These are phyloP conservation scores for Chalcosyrphus nemorum DNA, from an alignment of 2,888 invertebrate species.

Conservation along the genomic window DNA sequence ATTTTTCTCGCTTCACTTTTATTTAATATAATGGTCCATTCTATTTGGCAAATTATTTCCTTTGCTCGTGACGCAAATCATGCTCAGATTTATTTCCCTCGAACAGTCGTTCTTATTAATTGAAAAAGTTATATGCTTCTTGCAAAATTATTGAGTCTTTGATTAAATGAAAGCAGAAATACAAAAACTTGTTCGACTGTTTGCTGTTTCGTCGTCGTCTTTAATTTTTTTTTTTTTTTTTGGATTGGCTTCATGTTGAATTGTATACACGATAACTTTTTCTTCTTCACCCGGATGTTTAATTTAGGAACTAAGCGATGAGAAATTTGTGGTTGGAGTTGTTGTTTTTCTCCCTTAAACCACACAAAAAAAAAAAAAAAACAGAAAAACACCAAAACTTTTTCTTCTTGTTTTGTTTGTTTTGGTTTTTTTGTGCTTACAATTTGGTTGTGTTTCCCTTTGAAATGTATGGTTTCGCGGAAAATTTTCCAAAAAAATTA, in stretches of 20 bases:
- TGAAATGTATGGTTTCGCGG: not conserved
- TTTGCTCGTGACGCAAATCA: constrained; percentile 18
- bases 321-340: constrained; percentile 28
- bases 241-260: not conserved
- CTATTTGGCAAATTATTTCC: constrained; percentile 18
- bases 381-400: too few relatives aligned
- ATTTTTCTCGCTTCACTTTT: not conserved
- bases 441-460: not conserved
- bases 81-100: constrained; percentile 1
- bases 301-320: constrained; percentile 38
- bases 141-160: constrained; percentile 25
- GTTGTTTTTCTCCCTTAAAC: not conserved
- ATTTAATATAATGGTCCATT: not conserved
- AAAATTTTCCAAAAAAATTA: constrained; percentile 2
- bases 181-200: constrained; percentile 6
- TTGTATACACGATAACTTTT: constrained; percentile 46
- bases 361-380: not conserved
- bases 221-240: too few relatives aligned
- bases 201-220: constrained; percentile 28
- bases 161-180: constrained; percentile 14
- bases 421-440: constrained; percentile 7
- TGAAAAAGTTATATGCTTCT: constrained; percentile 30
- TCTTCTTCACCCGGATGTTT: constrained; percentile 37
- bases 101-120: not conserved
- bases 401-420: constrained; percentile 7